Base-by-base conservation (phyloP, 2,113 vertebrate species). In the Gambusia holbrooki region DNA sequence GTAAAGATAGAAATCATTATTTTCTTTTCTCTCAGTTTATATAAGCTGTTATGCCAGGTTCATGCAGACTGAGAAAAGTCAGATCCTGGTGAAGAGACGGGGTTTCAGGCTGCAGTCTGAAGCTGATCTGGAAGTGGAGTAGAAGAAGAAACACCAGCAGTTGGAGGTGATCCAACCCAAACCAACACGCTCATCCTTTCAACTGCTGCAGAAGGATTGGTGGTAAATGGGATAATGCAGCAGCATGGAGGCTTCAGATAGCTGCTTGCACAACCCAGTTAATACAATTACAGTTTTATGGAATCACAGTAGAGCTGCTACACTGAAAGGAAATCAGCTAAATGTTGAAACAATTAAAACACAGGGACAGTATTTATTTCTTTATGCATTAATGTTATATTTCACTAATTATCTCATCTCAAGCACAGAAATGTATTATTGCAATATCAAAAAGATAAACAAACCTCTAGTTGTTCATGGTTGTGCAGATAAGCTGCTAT, bases 141-240 rank as follows among this genome's bases (percentile, higher is more conserved):
- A 74, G 81, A 90, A 86, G 88, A 83, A 67, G 85, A 84, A 77
- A 81, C 68, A 87, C 71, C 70, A 84, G 87, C 74, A 77, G 72
- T 79, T 93, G 90, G 93, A 93, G 73, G 66, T 30, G 84, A 82
- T 90, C 92, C 93, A 95, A 85, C 82, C 83, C 74, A 73, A 86
- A 69, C 25, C 51, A 58, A n/a, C 22, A 58, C 87, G 87, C 93
- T 94, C 90, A 92, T 94, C 91, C 86, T 89, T 80, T 93, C 89
- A 91, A 92, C 91, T 93, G 88, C 92, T 94, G 90, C 86, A 69
- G 94, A 92, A 89, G 87, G 93, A 94, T 92, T 94, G 88, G 84
- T 93, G 90, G 85, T 90, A 90, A 88, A 92, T 76, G 77, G 91
- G 90, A 88, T 92, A 93, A 94, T 94, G 90, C 91, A 88, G 66